Conservation (phyloP, 2,888 invertebrate species). For the Macrosoma leucophasiata region DNA sequence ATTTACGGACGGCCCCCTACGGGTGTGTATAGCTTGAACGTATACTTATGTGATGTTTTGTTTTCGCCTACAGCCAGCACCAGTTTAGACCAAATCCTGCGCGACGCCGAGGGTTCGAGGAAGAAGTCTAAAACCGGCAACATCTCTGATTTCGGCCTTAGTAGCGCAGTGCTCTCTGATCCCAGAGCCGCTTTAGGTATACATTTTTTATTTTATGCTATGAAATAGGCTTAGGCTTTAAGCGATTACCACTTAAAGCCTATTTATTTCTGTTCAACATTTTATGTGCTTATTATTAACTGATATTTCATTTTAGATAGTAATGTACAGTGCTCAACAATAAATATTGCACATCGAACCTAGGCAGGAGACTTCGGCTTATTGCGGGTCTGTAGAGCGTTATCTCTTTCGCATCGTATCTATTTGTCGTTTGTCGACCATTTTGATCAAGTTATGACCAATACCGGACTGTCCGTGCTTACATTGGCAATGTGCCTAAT, state of each 20-base stretch:
- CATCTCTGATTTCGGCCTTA: constrained; percentile 34
- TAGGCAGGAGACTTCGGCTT: no score
- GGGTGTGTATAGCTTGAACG: no score
- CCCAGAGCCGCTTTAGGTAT: constrained; percentile 56
- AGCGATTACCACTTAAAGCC: background rate
- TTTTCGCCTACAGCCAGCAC: constrained; percentile 39
- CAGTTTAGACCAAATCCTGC: constrained; percentile 58
- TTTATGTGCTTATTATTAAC: background rate
- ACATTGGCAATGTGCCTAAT: no score
- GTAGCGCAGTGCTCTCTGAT: constrained; percentile 53
- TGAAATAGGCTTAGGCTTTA: background rate
- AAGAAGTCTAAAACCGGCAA: constrained; percentile 48
- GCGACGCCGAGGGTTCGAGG: constrained; percentile 49
- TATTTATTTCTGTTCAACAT: background rate
- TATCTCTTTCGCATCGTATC: no score
- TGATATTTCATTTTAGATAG: constrained; percentile 3
- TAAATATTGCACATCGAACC: no score
- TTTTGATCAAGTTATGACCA: no score
- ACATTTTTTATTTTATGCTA: no score
- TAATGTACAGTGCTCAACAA: no score
- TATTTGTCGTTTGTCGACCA: no score
- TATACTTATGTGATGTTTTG: constrained; percentile 1
- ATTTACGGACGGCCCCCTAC: no score
- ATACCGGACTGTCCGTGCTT: no score
- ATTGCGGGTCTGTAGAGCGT: no score